These are phyloP conservation scores for Ceyx cyanopectus DNA, from an alignment of 2,113 vertebrate species.

Conservation along the genomic window DNA sequence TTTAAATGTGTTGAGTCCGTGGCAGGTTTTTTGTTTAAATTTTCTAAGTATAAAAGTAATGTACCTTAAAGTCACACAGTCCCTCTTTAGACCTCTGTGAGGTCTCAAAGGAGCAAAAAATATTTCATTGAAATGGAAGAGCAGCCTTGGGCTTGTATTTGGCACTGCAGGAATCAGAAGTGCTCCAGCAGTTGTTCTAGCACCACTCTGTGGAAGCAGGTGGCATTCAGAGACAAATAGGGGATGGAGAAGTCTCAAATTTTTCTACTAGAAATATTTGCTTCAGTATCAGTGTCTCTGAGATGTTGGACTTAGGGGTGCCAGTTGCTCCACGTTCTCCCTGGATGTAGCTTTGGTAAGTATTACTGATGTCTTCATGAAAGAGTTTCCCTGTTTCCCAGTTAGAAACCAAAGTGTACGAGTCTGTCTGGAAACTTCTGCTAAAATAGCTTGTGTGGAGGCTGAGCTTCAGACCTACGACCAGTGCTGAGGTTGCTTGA, in stretches of 20 bases:
- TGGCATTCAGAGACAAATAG: not conserved
- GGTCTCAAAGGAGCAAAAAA: not conserved
- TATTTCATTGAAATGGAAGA: not conserved
- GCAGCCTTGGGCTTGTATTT: not conserved
- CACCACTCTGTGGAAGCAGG: slow-evolving; percentile 23
- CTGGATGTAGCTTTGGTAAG: not conserved
- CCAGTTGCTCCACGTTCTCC: not conserved
- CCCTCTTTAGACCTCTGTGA: not conserved
- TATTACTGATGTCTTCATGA: not conserved
- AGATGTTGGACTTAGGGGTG: not conserved
- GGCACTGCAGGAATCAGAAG: not conserved
- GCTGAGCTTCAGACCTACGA: not conserved
- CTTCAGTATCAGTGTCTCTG: not conserved
- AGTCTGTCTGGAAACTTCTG: not conserved
- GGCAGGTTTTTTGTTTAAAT: not conserved
- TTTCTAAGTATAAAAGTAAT: not conserved
- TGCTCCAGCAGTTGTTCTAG: not conserved
- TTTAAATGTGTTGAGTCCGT: not conserved
- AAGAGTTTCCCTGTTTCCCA: not conserved
- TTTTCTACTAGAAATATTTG: not conserved
- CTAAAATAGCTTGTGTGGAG: not conserved
- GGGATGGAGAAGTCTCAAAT: not conserved
- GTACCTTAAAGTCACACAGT: not conserved
- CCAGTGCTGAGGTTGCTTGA: not conserved
- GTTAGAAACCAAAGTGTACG: not conserved